Percentiles rank a stretch among this genome's conserved stretches.
Evolutionary conservation across 1,140 invertebrate genomes (phyloP).

Genomic region (Apis mellifera): Amel_HAv3.1 CM009945.2:5391001-5391500

Average conservation of each 20-base stretch:
- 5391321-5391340: neutral
- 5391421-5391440: too few relatives aligned
- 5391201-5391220: constrained; percentile 11
- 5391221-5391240: neutral
- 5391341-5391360: constrained; percentile 43
- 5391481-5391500: neutral
- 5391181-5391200: neutral
- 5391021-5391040: constrained; percentile 11
- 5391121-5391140: constrained; percentile 48
- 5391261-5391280: neutral
- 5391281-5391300: neutral
- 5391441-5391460: neutral
- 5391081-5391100: constrained; percentile 55
- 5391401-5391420: constrained; percentile 25
- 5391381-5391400: constrained; percentile 52
- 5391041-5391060: neutral
- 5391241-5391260: neutral
- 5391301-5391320: neutral
- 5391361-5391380: constrained; percentile 65
- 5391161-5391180: neutral
- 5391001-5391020: constrained; percentile 21
- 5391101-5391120: constrained; percentile 60
- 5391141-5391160: neutral
- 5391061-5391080: constrained; percentile 62
- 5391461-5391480: constrained; percentile 50